Evolutionary conservation across 2,113 vertebrate species (phyloP).

Genomic region (Scomber colias): DNA sequence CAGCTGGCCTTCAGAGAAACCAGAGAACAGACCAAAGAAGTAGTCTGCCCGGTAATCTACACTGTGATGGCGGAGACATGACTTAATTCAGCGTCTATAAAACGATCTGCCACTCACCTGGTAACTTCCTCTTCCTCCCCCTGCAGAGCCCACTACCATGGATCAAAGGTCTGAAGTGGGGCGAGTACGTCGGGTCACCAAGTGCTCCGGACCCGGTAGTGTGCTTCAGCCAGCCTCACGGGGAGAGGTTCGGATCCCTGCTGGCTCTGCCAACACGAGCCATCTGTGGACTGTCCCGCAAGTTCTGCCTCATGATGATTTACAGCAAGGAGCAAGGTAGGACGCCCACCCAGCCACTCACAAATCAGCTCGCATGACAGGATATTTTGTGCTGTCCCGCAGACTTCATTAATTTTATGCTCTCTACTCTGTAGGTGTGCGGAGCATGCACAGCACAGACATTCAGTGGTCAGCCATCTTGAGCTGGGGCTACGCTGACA

Average conservation of each 20-base stretch:
- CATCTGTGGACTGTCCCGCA: constrained; percentile 94
- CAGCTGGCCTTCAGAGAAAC: constrained; percentile 97
- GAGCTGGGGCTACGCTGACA: constrained; percentile 97
- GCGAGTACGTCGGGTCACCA: constrained; percentile 97
- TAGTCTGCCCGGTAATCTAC: constrained; percentile 88
- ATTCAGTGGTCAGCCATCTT: constrained; percentile 99
- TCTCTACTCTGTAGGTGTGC: constrained; percentile 87
- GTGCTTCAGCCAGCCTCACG: constrained; percentile 97
- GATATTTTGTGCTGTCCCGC: neutral
- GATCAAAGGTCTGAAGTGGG: constrained; percentile 99
- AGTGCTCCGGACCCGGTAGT: constrained; percentile 95
- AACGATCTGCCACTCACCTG: constrained; percentile 39
- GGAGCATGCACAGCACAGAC: constrained; percentile 98
- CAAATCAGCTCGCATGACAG: neutral
- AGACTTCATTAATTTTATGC: constrained; percentile 3
- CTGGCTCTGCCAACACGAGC: constrained; percentile 96
- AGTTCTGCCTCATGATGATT: constrained; percentile 99
- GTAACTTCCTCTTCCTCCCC: constrained; percentile 25
- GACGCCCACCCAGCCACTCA: neutral
- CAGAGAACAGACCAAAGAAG: constrained; percentile 90
- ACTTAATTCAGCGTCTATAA: constrained; percentile 25
- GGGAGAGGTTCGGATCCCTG: constrained; percentile 93
- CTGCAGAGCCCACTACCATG: constrained; percentile 94
- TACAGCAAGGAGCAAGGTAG: constrained; percentile 99
- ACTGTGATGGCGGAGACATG: constrained; percentile 24